phyloP scores from a whole-genome alignment of 2,797 vertebrate species.

The Halcyon smyrnensis region DNA sequence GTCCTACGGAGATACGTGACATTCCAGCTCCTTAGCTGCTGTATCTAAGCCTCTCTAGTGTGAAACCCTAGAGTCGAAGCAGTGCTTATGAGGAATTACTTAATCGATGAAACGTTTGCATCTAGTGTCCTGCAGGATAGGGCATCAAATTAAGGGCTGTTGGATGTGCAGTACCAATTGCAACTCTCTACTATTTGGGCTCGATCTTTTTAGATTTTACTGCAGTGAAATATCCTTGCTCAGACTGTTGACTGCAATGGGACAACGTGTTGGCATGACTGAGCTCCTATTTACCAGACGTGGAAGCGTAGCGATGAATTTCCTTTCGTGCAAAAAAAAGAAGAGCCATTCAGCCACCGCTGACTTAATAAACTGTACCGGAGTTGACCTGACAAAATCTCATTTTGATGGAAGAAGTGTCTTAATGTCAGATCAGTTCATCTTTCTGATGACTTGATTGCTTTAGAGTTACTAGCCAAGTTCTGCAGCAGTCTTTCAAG shows the following conservation, averaged over 20 bases:
- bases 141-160: background rate
- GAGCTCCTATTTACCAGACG: background rate
- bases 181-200: background rate
- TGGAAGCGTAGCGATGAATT: background rate
- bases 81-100: background rate
- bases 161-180: background rate
- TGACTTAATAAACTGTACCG: background rate
- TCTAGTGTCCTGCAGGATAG: background rate
- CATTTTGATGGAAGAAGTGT: background rate
- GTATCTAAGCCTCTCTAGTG: background rate
- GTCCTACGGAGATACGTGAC: background rate
- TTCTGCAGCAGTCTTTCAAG: slow-evolving; percentile 1
- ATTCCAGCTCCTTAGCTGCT: background rate
- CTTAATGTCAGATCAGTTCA: background rate
- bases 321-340: background rate
- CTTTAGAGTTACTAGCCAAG: background rate
- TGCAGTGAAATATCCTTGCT: background rate
- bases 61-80: background rate
- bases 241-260: background rate
- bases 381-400: background rate
- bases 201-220: background rate
- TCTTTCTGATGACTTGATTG: slow-evolving; percentile 27
- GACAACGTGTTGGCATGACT: background rate
- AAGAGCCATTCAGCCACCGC: background rate
- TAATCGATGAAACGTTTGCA: background rate